Evolutionary conservation across 2,888 invertebrate genomes (phyloP).

Genomic region (Sarcophaga rosellei): DNA sequence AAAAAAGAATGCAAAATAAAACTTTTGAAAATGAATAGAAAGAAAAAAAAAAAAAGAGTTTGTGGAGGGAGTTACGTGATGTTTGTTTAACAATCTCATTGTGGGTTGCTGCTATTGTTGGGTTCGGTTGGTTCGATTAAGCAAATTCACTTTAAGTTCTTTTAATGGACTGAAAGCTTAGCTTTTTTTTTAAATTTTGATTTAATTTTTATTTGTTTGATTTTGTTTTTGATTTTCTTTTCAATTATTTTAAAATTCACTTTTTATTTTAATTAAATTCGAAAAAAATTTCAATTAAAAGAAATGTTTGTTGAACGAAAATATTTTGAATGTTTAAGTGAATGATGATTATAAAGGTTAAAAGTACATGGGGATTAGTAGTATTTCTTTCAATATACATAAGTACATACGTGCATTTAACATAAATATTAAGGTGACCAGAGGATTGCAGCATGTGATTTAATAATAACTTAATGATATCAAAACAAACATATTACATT

Average conservation of each 20-base stretch:
- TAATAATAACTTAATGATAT: too few relatives aligned
- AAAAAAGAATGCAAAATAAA: too few relatives aligned
- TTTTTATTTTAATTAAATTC: constrained; percentile 13
- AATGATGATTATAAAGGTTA: background rate
- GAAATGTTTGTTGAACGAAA: background rate
- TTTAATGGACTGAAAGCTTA: background rate
- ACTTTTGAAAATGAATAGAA: background rate
- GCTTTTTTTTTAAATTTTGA: constrained; percentile 4
- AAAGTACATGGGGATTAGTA: background rate
- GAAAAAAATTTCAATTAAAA: background rate
- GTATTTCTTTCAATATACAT: background rate
- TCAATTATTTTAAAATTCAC: background rate
- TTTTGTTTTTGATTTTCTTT: background rate
- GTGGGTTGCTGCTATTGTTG: background rate
- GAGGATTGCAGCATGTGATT: background rate
- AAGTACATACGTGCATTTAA: background rate
- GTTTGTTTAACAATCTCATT: constrained; percentile 14
- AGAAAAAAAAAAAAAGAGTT: background rate
- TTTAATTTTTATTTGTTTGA: background rate
- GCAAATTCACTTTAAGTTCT: too few relatives aligned
- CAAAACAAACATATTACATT: too few relatives aligned
- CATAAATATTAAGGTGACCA: background rate
- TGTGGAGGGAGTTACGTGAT: constrained; percentile 54
- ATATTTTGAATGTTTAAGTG: background rate
- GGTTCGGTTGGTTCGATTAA: too few relatives aligned